These are phyloP conservation scores for Cynaeus angustus DNA, from an alignment of 2,888 invertebrate species.

Conservation along the genomic window DNA sequence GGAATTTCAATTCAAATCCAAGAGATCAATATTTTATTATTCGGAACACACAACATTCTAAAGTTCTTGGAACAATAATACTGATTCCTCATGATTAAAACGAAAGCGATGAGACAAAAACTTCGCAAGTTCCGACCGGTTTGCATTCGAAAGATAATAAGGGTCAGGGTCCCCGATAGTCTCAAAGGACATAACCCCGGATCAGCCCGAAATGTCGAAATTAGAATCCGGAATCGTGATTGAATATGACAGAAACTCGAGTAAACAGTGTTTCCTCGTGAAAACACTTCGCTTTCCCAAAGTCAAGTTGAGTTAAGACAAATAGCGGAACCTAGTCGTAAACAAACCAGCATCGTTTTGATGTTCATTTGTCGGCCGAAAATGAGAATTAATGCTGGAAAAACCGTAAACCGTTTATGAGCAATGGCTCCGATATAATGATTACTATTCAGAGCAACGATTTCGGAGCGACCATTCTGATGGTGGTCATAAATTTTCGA, in stretches of 20 bases:
- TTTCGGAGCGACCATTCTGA: conserved; percentile 52
- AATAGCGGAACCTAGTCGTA: conserved; percentile 3
- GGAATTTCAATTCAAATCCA: background rate
- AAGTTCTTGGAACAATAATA: background rate
- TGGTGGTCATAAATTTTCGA: conserved; percentile 58
- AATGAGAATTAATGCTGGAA: conserved; percentile 29
- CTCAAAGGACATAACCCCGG: conserved; percentile 13
- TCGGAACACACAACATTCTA: background rate
- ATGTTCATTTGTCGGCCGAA: conserved; percentile 34
- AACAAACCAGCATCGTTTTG: conserved; percentile 2
- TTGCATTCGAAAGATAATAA: conserved; percentile 30
- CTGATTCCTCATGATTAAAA: background rate
- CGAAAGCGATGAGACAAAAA: background rate
- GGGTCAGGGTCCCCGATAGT: conserved; percentile 25
- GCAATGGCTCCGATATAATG: conserved; percentile 55
- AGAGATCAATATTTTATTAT: background rate
- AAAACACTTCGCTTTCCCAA: background rate
- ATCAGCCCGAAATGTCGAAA: conserved; percentile 25
- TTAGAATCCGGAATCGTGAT: conserved; percentile 33
- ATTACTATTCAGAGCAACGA: conserved; percentile 58
- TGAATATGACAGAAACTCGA: conserved; percentile 21
- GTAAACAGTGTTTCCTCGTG: conserved; percentile 25
- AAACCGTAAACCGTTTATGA: conserved; percentile 44
- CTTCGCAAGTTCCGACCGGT: background rate
- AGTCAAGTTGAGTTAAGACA: conserved; percentile 2